A percentile compares a stretch with the other conserved stretches of the same genome.
Evolutionary conservation across 2,888 invertebrate genomes (phyloP).

Genomic region (Iphiclides podalirius): DNA sequence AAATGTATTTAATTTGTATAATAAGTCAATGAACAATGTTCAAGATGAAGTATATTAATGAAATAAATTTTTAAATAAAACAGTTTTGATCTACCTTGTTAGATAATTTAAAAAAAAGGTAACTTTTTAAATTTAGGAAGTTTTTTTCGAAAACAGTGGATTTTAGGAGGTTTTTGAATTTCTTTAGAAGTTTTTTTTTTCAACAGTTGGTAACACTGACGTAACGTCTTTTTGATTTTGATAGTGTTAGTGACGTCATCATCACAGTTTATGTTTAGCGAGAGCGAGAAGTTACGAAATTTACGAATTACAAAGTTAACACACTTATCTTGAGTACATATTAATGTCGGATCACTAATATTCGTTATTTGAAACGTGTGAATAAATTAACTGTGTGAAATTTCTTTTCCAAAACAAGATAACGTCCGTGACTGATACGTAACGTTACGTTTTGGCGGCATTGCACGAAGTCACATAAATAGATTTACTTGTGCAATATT

Average conservation of each 20-base stretch:
- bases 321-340: constrained; percentile 41
- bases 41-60: too few species aligned
- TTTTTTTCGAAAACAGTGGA: too few species aligned
- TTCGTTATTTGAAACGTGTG: not conserved
- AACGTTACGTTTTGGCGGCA: constrained; percentile 75
- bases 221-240: constrained; percentile 52
- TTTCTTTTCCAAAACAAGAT: constrained; percentile 11
- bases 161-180: too few species aligned
- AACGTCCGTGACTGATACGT: constrained; percentile 34
- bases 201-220: constrained; percentile 8
- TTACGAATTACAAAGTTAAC: constrained; percentile 43
- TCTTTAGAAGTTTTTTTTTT: too few species aligned
- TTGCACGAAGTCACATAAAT: constrained; percentile 71
- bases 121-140: too few species aligned
- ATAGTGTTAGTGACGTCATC: constrained; percentile 60
- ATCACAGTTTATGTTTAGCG: constrained; percentile 65
- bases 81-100: too few species aligned
- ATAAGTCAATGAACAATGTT: too few species aligned
- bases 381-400: constrained; percentile 1
- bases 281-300: constrained; percentile 55
- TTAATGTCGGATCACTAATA: constrained; percentile 33
- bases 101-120: too few species aligned
- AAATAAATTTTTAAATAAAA: not conserved
- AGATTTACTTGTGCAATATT: constrained; percentile 74
- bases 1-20: too few species aligned